These are phyloP conservation scores for Caenorhabditis inopinata DNA, from an alignment of 1,140 invertebrate species.

Conservation along the genomic window DNA sequence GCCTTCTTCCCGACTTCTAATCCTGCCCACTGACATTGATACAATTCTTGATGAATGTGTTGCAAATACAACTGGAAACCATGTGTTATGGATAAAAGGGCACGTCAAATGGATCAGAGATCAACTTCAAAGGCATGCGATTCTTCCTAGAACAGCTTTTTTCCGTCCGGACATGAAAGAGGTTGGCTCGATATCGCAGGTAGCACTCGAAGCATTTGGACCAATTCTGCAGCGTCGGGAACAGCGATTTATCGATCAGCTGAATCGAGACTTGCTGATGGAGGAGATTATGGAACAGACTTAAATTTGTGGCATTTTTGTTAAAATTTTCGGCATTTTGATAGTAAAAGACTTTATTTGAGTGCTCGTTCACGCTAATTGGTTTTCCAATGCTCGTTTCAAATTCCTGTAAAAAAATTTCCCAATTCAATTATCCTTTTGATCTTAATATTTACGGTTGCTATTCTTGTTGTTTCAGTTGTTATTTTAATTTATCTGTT, in stretches of 20 bases:
- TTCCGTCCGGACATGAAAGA: not conserved
- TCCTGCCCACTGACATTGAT: not conserved
- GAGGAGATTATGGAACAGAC: too few species aligned
- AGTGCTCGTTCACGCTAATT: too few species aligned
- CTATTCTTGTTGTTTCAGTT: too few species aligned
- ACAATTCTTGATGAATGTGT: not conserved
- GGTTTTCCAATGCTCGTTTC: too few species aligned
- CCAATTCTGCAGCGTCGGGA: not conserved
- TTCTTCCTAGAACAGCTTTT: not conserved
- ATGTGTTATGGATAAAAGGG: not conserved
- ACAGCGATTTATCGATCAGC: not conserved
- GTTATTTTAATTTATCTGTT: too few species aligned
- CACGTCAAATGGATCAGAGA: not conserved
- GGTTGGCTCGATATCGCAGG: not conserved
- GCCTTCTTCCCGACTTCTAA: not conserved
- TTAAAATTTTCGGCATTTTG: too few species aligned
- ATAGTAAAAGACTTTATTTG: too few species aligned
- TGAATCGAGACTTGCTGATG: too few species aligned
- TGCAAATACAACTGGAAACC: not conserved
- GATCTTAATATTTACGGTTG: too few species aligned
- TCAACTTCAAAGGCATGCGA: not conserved
- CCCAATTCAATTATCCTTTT: too few species aligned
- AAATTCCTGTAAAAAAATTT: too few species aligned
- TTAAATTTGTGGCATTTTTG: too few species aligned
- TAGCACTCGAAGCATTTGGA: not conserved